Conservation (phyloP, 2,888 invertebrate species). For the Eupithecia pulchellata region DNA sequence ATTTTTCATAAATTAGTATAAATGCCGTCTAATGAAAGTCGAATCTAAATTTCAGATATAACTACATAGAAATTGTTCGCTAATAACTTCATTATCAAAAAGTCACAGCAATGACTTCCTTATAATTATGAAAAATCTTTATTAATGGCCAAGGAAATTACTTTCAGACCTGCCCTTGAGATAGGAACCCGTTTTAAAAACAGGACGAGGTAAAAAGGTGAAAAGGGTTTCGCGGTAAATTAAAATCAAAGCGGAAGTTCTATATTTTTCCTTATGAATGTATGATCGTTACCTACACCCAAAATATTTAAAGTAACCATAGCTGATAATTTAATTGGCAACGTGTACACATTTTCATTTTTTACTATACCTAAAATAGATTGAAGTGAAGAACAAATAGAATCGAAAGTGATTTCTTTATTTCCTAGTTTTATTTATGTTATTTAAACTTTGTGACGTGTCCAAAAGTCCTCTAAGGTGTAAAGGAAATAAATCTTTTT, state of each 20-base stretch:
- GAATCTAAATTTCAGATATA: background rate
- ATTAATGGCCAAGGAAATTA: slow-evolving; percentile 26
- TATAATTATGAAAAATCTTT: slow-evolving; percentile 25
- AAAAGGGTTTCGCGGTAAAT: slow-evolving; percentile 10
- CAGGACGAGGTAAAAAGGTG: slow-evolving; percentile 4
- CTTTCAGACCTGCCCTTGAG: slow-evolving; percentile 13
- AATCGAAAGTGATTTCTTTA: no score
- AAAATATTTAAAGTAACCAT: background rate
- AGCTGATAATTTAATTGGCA: no score
- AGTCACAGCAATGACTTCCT: slow-evolving; percentile 1
- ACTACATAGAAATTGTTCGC: background rate
- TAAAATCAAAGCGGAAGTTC: background rate
- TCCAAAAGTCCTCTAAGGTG: no score
- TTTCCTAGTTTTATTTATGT: no score
- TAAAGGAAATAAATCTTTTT: no score
- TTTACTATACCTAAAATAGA: no score
- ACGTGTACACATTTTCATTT: no score
- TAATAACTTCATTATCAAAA: slow-evolving; percentile 1
- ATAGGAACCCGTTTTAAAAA: slow-evolving; percentile 8
- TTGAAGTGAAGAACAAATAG: no score
- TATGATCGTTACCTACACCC: background rate
- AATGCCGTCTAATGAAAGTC: background rate
- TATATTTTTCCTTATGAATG: background rate
- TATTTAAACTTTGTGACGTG: no score
- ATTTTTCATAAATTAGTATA: no score